Evolutionary conservation across 1,140 invertebrate species (phyloP).

Genomic region (Saccostrea cuccullata): DNA sequence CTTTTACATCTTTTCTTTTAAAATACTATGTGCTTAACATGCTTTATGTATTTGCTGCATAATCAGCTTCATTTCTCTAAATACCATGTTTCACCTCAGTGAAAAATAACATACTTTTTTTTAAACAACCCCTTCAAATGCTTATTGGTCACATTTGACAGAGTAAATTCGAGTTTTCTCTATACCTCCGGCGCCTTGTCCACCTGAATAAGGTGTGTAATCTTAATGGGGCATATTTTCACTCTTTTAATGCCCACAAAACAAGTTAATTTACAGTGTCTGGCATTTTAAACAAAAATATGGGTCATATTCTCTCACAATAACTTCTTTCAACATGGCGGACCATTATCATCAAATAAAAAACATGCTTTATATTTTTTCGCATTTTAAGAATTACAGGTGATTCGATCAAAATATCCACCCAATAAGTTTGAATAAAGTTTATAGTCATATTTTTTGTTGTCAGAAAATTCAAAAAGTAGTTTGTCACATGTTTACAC

Average conservation of each 20-base stretch:
- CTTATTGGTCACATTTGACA: neutral
- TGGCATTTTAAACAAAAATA: neutral
- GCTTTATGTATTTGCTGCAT: neutral
- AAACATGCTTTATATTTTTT: slow-evolving; percentile 34
- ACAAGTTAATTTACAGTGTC: neutral
- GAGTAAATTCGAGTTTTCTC: neutral
- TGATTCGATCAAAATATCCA: neutral
- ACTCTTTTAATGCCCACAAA: neutral
- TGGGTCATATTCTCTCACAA: slow-evolving; percentile 32
- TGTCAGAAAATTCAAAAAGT: too few relatives aligned
- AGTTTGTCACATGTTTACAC: neutral
- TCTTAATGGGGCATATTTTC: neutral
- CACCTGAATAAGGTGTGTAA: slow-evolving; percentile 1
- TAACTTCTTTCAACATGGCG: slow-evolving; percentile 34
- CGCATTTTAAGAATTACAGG: neutral
- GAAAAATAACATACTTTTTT: neutral
- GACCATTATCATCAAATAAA: slow-evolving; percentile 29
- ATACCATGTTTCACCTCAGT: neutral
- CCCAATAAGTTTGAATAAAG: neutral
- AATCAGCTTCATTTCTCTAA: neutral
- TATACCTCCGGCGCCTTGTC: neutral
- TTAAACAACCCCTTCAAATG: neutral
- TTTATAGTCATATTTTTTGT: neutral
- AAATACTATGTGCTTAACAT: neutral
- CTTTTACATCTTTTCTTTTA: neutral